Conservation (phyloP, 2,113 vertebrate species). For the Xenotilapia flavipinnis region DNA sequence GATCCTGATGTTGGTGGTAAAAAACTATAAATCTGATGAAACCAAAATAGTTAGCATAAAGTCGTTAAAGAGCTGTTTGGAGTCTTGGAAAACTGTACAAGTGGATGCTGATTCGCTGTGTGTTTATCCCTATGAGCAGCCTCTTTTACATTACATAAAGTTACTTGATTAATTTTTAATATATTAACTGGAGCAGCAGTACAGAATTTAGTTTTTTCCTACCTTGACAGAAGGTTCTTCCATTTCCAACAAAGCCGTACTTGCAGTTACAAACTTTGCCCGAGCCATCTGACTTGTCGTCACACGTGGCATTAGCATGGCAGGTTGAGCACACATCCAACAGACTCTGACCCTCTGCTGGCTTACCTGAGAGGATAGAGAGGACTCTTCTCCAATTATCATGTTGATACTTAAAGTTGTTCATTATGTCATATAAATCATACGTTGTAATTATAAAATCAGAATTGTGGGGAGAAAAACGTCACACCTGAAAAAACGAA, state of each 20-base stretch:
- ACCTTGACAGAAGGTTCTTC: conserved; percentile 84
- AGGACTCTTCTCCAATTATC: not conserved
- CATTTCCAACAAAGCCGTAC: conserved; percentile 91
- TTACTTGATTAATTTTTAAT: not conserved
- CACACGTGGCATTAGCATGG: conserved; percentile 83
- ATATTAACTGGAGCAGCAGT: not conserved
- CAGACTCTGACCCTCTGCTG: not conserved
- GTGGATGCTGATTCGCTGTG: not conserved
- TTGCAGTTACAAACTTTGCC: conserved; percentile 88
- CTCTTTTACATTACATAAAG: not conserved
- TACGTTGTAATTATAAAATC: not conserved
- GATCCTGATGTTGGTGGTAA: not conserved
- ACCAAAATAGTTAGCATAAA: not conserved
- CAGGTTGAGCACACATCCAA: conserved; percentile 82
- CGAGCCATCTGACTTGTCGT: conserved; percentile 68
- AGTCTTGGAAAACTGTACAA: not conserved
- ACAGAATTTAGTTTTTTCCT: not conserved
- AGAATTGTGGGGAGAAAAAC: not conserved
- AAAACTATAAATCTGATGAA: not conserved
- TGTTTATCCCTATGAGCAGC: not conserved
- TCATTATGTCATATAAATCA: not conserved
- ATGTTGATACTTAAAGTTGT: not conserved
- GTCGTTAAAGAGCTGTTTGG: not conserved
- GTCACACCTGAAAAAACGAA: not conserved
- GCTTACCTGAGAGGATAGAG: not conserved